These are phyloP conservation scores for Leptopterna dolabrata DNA, from an alignment of 2,888 invertebrate genomes.

Conservation along the genomic window DNA sequence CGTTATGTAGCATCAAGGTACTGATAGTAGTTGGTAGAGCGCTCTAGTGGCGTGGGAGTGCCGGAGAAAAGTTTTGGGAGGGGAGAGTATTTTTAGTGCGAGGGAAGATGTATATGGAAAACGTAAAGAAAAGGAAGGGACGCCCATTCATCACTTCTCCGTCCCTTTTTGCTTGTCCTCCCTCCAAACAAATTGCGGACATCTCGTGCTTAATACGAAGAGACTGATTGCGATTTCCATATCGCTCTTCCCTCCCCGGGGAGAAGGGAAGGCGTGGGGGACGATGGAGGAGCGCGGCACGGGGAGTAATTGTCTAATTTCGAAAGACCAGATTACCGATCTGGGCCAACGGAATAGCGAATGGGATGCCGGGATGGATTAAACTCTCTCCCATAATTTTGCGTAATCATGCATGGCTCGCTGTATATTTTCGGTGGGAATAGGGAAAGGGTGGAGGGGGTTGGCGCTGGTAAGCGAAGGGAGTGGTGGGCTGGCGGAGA, in stretches of 20 bases:
- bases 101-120: too few relatives aligned
- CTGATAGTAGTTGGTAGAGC: background rate
- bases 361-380: constrained; percentile 7
- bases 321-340: constrained; percentile 43
- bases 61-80: background rate
- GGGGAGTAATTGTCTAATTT: constrained; percentile 39
- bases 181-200: constrained; percentile 32
- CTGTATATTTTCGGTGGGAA: constrained; percentile 35
- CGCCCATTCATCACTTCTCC: background rate
- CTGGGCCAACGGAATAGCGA: constrained; percentile 26
- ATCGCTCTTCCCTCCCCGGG: background rate
- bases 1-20: constrained; percentile 30
- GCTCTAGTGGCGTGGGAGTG: background rate
- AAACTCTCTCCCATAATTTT: constrained; percentile 34
- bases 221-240: constrained; percentile 44
- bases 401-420: constrained; percentile 40
- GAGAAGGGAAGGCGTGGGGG: too few relatives aligned
- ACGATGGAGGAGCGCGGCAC: background rate
- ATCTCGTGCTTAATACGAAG: constrained; percentile 39
- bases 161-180: background rate
- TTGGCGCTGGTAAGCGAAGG: too few relatives aligned
- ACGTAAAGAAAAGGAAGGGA: constrained; percentile 27
- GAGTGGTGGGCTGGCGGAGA: too few relatives aligned
- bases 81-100: too few relatives aligned
- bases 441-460: background rate